Evolutionary conservation across 2,113 vertebrate genomes (phyloP), one percentile per base, ranked within the genome.

Genomic region (Callipepla californica): DNA sequence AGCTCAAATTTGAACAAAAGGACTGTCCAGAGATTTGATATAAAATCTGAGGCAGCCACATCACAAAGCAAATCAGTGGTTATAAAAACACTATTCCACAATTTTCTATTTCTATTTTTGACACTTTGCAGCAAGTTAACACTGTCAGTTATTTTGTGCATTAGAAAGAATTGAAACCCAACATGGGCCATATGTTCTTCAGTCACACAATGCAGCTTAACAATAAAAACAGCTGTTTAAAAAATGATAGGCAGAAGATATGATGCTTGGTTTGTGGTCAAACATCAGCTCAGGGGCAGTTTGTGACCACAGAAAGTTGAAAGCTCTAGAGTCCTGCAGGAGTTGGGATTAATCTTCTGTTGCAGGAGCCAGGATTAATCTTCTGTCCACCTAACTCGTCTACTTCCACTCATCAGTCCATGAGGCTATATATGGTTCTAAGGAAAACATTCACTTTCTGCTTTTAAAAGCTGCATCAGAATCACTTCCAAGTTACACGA

Each of bases 101-200:
- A 92, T 95, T 80, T 94, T 80, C 96, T 94, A 90, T 81, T 93
- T 95, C 95, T 97, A 91, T 34, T 40, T 40, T 40, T 95, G 97
- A 94, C 96, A 96, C 95, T 97, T 94, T 90, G 68, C 40, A 97
- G 68, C 81, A 92, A 94, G 95, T 94, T 91, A 96, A 95, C 92
- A 95, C 96, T 96, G 96, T 97, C 95, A 96, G 10, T 96, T 86
- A 67, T 92, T 93, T 92, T 96, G 94, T 97, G 96, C 96, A 96
- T 97, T 91, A 97, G 94, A 97, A 97, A 97, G 95, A 97, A 96
- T 0, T 90, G 94, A 97, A 96, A 97, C 98, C 98, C 98, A 97
- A 97, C 97, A 87, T 97, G 98, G 98, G 98, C 96, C 78, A 91
- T 95, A 96, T 92, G 97, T 94, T 97, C 85, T 97, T 97, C 85